Conservation (phyloP, 2,113 vertebrate genomes). For the Orcinus orca region DNA sequence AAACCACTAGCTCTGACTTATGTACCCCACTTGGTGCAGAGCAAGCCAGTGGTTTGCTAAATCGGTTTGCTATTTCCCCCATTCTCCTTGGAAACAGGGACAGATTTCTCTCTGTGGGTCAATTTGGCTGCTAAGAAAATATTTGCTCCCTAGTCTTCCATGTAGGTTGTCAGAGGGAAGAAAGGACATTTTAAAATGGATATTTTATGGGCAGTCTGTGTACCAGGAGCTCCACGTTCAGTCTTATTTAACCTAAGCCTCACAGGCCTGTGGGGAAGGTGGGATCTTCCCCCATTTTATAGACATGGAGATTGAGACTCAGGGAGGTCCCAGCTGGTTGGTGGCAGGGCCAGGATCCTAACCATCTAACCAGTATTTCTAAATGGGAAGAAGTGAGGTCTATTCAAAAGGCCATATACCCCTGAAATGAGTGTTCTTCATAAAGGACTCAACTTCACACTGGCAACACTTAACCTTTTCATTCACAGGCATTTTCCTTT, state of each 20-base stretch:
- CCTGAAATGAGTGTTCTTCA: neutral
- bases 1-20: neutral
- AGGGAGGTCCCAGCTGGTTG: neutral
- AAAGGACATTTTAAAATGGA: neutral
- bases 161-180: neutral
- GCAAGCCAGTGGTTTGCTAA: neutral
- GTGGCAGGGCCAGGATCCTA: neutral
- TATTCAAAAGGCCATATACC: neutral
- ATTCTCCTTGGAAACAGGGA: neutral
- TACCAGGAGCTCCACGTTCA: neutral
- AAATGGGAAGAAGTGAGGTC: neutral
- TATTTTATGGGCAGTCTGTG: neutral
- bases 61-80: neutral
- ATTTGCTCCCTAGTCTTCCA: neutral
- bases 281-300: neutral
- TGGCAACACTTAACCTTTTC: conserved; percentile 53
- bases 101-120: neutral
- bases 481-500: conserved; percentile 23
- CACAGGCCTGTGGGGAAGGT: neutral
- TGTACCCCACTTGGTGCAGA: neutral
- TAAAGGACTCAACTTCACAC: neutral
- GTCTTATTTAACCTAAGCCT: neutral
- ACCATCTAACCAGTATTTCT: neutral
- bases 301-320: neutral
- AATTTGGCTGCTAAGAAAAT: neutral